These are phyloP conservation scores for Cavia aperea DNA, from an alignment of 2,113 vertebrate species.

Conservation along the genomic window DNA sequence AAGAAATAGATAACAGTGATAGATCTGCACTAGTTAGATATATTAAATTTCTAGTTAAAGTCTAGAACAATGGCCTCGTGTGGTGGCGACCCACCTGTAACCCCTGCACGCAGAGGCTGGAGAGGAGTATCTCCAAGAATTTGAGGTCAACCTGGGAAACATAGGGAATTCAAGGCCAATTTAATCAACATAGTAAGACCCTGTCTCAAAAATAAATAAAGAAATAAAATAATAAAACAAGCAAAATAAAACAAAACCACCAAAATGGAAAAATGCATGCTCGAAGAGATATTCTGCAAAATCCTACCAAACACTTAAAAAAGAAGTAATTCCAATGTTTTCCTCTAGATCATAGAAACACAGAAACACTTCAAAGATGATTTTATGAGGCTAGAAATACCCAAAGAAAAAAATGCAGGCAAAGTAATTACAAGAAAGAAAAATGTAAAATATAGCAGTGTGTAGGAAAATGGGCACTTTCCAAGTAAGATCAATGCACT, in stretches of 20 bases:
- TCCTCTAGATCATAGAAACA: background rate
- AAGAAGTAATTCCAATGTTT: background rate
- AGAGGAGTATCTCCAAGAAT: background rate
- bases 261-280: background rate
- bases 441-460: background rate
- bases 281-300: background rate
- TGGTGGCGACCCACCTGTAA: too few species aligned
- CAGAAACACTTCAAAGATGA: background rate
- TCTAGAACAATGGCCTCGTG: background rate
- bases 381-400: background rate
- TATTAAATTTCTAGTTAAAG: slow-evolving; percentile 3
- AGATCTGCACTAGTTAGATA: background rate
- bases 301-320: background rate
- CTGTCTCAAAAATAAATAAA: background rate
- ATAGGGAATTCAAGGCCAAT: background rate
- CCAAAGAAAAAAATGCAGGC: background rate
- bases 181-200: background rate
- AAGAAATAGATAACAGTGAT: background rate
- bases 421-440: background rate
- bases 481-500: background rate
- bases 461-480: background rate
- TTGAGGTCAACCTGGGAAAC: too few species aligned
- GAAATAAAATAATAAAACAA: background rate
- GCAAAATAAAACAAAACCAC: background rate
- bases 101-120: too few species aligned